Percentiles rank a stretch among this genome's conserved stretches.
These are phyloP conservation scores for Cyanistes caeruleus DNA, from an alignment of 2,113 vertebrate species.

Conservation along the genomic window DNA sequence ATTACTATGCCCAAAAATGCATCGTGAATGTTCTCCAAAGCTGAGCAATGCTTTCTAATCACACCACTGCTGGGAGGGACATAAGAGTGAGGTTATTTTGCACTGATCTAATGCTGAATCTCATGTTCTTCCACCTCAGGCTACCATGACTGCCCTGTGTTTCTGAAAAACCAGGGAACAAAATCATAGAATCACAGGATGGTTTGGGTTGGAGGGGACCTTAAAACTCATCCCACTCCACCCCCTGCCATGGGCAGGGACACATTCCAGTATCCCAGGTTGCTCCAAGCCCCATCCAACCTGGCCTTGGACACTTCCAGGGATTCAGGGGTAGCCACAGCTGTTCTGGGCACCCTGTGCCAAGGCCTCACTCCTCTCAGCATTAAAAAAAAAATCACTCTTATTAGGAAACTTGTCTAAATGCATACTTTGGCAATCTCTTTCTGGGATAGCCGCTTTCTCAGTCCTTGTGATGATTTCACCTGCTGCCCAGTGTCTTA, in stretches of 20 bases:
- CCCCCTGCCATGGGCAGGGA: accelerated
- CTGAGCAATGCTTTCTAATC: background rate
- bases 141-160: background rate
- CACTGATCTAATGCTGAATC: background rate
- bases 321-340: background rate
- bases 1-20: background rate
- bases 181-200: background rate
- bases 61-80: background rate
- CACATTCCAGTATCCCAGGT: accelerated
- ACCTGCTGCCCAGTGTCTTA: background rate
- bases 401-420: background rate
- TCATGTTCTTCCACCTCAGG: background rate
- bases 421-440: background rate
- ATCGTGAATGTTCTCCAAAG: background rate
- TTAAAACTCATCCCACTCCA: accelerated
- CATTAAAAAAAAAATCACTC: accelerated
- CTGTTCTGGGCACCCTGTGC: accelerated
- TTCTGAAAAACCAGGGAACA: background rate
- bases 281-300: accelerated
- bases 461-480: background rate
- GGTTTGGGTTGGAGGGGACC: background rate
- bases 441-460: background rate
- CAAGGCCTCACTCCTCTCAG: accelerated
- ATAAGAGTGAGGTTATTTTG: background rate
- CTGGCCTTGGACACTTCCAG: accelerated